A percentile compares a stretch with the other conserved stretches of the same genome.
Evolutionary conservation across 2,113 vertebrate species (phyloP).

Genomic region (Crotalus helleri): DNA sequence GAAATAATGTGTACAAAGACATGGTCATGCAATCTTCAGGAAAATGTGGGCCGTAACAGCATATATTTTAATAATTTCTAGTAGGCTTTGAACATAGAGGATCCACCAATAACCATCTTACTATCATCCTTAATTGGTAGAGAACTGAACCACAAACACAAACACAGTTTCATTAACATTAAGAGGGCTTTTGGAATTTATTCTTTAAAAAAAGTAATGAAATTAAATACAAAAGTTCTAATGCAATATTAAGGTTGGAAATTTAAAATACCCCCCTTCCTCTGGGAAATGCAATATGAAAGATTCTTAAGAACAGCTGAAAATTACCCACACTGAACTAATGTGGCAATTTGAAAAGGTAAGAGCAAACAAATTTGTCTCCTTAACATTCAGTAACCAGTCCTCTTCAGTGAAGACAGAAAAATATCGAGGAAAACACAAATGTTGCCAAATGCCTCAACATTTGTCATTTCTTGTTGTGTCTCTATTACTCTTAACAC

Average conservation of each 20-base stretch:
- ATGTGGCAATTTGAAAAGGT: neutral
- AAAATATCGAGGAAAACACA: neutral
- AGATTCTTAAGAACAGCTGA: neutral
- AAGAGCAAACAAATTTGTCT: neutral
- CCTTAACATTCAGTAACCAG: constrained; percentile 1
- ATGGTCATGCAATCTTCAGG: neutral
- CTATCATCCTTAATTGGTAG: neutral
- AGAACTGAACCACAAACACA: constrained; percentile 7
- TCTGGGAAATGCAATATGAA: constrained; percentile 9
- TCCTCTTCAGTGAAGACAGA: neutral
- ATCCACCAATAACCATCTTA: neutral
- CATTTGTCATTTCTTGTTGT: neutral
- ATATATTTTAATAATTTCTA: neutral
- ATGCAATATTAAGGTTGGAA: constrained; percentile 25
- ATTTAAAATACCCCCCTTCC: constrained; percentile 19
- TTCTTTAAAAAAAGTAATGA: constrained; percentile 27
- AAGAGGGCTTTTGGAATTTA: constrained; percentile 22
- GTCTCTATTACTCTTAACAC: neutral
- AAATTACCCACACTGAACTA: neutral
- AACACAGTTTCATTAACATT: constrained; percentile 1
- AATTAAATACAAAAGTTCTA: constrained; percentile 33
- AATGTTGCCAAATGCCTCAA: neutral
- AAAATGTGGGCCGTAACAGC: neutral
- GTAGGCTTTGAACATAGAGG: neutral
- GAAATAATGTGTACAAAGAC: neutral